Conservation (phyloP, 2,797 vertebrate genomes). For the Sebastes minor region DNA sequence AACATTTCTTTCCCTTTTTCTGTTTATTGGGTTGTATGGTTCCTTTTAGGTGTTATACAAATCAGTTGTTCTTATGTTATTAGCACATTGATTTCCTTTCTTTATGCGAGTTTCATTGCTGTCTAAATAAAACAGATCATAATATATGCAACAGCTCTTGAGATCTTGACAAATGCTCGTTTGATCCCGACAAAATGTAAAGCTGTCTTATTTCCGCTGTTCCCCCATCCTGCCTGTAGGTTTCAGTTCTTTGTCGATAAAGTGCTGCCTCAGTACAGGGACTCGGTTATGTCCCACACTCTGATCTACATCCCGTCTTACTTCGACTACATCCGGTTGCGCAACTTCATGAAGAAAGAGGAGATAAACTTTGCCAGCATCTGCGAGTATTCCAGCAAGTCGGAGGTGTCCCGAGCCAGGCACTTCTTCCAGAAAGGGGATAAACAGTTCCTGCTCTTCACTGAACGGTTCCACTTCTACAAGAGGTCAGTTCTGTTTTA, state of each 20-base stretch:
- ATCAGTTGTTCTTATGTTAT: neutral
- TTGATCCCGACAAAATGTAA: neutral
- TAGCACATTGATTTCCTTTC: neutral
- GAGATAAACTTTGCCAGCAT: conserved; percentile 89
- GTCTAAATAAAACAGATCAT: neutral
- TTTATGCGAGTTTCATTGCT: neutral
- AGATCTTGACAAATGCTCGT: neutral
- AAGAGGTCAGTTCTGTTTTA: conserved; percentile 86
- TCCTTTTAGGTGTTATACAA: neutral
- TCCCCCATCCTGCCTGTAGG: conserved; percentile 71
- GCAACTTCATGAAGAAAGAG: conserved; percentile 94
- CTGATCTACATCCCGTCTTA: conserved; percentile 94
- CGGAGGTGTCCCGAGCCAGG: conserved; percentile 87
- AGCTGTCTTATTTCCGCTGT: neutral
- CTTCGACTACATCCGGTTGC: conserved; percentile 94
- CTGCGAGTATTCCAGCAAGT: conserved; percentile 91
- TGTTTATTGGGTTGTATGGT: neutral
- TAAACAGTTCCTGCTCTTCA: conserved; percentile 92
- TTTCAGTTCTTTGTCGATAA: conserved; percentile 92
- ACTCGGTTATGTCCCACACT: conserved; percentile 96
- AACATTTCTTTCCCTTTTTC: neutral
- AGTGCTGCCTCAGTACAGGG: conserved; percentile 93
- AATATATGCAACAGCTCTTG: neutral
- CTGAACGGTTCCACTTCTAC: conserved; percentile 98
- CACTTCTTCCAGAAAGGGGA: conserved; percentile 91